Evolutionary conservation across 1,140 invertebrate genomes (phyloP), one percentile per base, ranked within the genome.

Genomic region (Achroia grisella): DNA sequence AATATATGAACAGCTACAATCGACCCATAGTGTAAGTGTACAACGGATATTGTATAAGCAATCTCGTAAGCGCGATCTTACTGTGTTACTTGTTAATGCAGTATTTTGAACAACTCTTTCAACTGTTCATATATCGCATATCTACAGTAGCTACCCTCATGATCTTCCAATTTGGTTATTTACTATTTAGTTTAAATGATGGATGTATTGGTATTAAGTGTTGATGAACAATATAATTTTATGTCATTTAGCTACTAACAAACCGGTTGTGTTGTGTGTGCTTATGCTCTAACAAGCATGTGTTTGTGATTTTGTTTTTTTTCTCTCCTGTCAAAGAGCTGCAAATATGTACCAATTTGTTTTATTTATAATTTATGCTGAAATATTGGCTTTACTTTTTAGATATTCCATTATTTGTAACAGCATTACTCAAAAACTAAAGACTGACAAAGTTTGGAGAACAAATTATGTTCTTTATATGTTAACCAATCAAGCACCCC

Each of bases 221-320:
- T 72, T 63, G 66, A 71, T 67, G 74, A 80, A 73, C 75, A 79
- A 79, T 72, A 53, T 75, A 62, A n/a, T n/a, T 73, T 61, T 3
- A 66, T 52, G 56, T 64, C 60, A 62, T 78, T 61, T 65, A 78
- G 66, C 69, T 79, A 85, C 81, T 85, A 85, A 85, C 78, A 71
- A 73, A 63, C 70, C 62, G 81, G 81, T 85, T 85, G 81, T 85
- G 81, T 85, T 68, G 80, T 82, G 76, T 83, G 80, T 74, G 75
- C 79, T 82, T 81, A 77, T 62, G 71, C 62, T 71, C 75, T 82
- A 85, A 82, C 78, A 81, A 73, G 76, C 76, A 82, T 85, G 81
- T 76, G 81, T 84, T 82, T 84, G 71, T 71, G 72, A 68, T 69
- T 79, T 71, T 48, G 51, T 74, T 68, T 73, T 48, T 65, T 56